Conservation (phyloP, 2,797 vertebrate genomes). For the Xenops minutus region DNA sequence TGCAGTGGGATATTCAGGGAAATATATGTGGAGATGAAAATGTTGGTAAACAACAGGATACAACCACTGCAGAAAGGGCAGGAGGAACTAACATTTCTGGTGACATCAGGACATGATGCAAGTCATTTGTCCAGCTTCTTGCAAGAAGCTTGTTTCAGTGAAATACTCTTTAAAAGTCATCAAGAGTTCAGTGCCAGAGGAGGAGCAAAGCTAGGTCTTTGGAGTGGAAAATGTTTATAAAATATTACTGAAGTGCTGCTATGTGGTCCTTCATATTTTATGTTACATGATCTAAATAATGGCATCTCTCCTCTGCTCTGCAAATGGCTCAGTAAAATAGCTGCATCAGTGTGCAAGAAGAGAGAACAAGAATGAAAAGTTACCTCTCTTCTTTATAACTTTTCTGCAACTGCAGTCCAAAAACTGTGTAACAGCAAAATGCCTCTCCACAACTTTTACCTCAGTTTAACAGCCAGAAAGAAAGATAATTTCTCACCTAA, state of each 20-base stretch:
- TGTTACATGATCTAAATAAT: neutral
- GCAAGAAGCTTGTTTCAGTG: neutral
- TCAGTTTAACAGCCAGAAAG: neutral
- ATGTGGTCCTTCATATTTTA: rapidly evolving
- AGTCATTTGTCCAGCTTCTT: neutral
- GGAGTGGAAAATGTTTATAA: neutral
- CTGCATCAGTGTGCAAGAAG: neutral
- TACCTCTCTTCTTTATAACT: neutral
- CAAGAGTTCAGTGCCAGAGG: neutral
- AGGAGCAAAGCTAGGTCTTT: neutral
- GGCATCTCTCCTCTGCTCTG: neutral
- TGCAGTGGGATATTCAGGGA: neutral
- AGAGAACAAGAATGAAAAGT: neutral
- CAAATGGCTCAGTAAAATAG: neutral
- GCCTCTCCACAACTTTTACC: neutral
- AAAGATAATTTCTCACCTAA: neutral
- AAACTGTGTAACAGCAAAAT: neutral
- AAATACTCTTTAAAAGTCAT: neutral
- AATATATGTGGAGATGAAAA: neutral
- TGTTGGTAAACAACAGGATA: neutral
- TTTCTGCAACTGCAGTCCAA: neutral
- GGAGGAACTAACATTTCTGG: neutral
- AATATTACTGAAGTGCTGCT: neutral
- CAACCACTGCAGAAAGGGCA: neutral
- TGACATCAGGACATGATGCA: neutral